Percentiles rank a stretch among this genome's conserved stretches.
Conservation (phyloP, 2,888 invertebrate species). For the Podabrus alpinus region DNA sequence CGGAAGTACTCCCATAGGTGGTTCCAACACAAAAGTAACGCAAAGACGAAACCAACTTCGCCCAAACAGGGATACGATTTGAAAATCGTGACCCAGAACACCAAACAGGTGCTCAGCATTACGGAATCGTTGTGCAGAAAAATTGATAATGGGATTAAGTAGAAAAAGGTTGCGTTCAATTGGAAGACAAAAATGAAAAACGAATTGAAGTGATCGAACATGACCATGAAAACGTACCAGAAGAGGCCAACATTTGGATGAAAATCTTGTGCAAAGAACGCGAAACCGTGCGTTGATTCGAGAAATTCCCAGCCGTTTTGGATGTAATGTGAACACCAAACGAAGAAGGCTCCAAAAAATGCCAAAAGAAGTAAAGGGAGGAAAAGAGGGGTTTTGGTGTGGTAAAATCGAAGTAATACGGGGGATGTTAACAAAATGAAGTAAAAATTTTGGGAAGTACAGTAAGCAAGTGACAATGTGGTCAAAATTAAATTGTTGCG, state of each 20-base stretch:
- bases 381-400: neutral
- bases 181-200: slow-evolving; percentile 96
- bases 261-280: slow-evolving; percentile 87
- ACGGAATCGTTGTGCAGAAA: slow-evolving; percentile 79
- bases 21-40: slow-evolving; percentile 88
- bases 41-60: slow-evolving; percentile 90
- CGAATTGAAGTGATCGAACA: slow-evolving; percentile 97
- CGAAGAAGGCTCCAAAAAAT: neutral
- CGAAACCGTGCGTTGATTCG: slow-evolving; percentile 58
- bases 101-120: slow-evolving; percentile 76
- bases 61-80: slow-evolving; percentile 96
- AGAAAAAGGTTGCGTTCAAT: slow-evolving; percentile 90
- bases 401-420: slow-evolving; percentile 69
- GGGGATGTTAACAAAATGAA: slow-evolving; percentile 86
- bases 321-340: slow-evolving; percentile 10
- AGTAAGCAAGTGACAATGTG: slow-evolving; percentile 73
- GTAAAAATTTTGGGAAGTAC: slow-evolving; percentile 81
- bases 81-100: slow-evolving; percentile 86
- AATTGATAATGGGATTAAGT: slow-evolving; percentile 84
- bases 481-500: slow-evolving; percentile 64
- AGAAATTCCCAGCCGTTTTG: slow-evolving; percentile 56
- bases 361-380: slow-evolving; percentile 23
- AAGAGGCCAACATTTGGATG: slow-evolving; percentile 97
- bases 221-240: slow-evolving; percentile 99
- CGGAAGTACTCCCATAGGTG: slow-evolving; percentile 90